Evolutionary conservation across 1,140 invertebrate species (phyloP).

Genomic region (Antheraea pernyi): DNA sequence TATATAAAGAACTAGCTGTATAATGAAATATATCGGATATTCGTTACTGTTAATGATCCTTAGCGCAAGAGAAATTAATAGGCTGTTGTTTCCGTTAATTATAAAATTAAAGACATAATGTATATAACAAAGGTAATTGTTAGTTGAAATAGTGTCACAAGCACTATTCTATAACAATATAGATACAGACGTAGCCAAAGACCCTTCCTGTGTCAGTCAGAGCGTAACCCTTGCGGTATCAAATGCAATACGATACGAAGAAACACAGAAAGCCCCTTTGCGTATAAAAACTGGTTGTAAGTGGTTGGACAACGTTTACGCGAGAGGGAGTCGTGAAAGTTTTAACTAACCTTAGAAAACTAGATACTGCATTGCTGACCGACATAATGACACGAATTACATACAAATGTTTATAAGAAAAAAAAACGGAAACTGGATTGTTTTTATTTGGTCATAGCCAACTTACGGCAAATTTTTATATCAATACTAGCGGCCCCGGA

Average conservation of each 20-base stretch:
- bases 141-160: not conserved
- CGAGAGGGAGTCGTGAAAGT: slow-evolving; percentile 46
- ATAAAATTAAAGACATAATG: no score
- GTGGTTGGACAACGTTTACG: slow-evolving; percentile 38
- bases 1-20: no score
- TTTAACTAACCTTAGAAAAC: slow-evolving; percentile 44
- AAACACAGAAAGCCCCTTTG: slow-evolving; percentile 34
- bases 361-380: slow-evolving; percentile 33
- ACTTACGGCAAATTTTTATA: no score
- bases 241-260: slow-evolving; percentile 32
- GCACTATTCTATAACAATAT: not conserved
- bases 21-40: no score
- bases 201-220: slow-evolving; percentile 12
- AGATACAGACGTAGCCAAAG: not conserved
- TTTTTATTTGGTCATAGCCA: no score
- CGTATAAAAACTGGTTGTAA: slow-evolving; percentile 44
- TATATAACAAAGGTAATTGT: no score
- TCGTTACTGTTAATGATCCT: no score
- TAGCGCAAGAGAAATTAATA: no score
- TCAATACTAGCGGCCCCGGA: no score
- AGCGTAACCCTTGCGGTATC: slow-evolving; percentile 23
- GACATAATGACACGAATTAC: slow-evolving; percentile 13
- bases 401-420: no score
- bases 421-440: no score
- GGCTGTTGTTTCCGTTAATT: no score